Evolutionary conservation across 2,113 vertebrate species (phyloP), one percentile per base, ranked within the genome.

Genomic region (Hemiscyllium ocellatum): DNA sequence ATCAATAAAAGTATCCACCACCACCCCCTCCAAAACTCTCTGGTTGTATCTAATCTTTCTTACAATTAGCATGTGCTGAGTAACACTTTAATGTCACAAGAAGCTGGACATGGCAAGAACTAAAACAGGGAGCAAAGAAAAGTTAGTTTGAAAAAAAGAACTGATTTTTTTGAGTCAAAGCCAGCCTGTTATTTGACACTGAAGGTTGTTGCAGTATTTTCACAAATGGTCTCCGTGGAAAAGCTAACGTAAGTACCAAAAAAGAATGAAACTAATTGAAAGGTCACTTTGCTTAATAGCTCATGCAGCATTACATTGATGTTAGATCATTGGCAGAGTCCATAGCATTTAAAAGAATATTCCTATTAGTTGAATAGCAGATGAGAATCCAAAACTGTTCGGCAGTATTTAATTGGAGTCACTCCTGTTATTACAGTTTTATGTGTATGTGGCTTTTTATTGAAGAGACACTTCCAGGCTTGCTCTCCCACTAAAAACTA

Each of bases 271-370:
- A 93, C 61, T 93, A 93, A 93, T 93, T 93, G 56, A 93, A 93
- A 66, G 89, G 89, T 93, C 89, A 93, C 89, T 66, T 15, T 37
- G 15, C 56, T 93, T 93, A 93, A 66, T 61, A 90, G 52, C 56
- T 65, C 56, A 65, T 93, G 56, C n/a, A 66, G 89, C 89, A 93
- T 93, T 93, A 66, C 61, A 66, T 65, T 93, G 89, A 65, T 61
- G 61, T 19, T 66, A 93, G 89, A 93, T 93, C 29, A 66, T 93
- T 93, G 89, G 61, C 61, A 93, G 17, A 93, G 89, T 93, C 65
- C 56, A 66, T n/a, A 93, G 89, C 89, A 93, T 17, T 93, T 93
- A 93, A 93, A 61, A 93, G 89, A 93, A 19, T 93, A 93, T 93
- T 93, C 89, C 33, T 93, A 93, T 93, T 93, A 93, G 61, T 61